Evolutionary conservation across 2,797 vertebrate genomes (phyloP).

Genomic region (Diplodus puntazzo): DNA sequence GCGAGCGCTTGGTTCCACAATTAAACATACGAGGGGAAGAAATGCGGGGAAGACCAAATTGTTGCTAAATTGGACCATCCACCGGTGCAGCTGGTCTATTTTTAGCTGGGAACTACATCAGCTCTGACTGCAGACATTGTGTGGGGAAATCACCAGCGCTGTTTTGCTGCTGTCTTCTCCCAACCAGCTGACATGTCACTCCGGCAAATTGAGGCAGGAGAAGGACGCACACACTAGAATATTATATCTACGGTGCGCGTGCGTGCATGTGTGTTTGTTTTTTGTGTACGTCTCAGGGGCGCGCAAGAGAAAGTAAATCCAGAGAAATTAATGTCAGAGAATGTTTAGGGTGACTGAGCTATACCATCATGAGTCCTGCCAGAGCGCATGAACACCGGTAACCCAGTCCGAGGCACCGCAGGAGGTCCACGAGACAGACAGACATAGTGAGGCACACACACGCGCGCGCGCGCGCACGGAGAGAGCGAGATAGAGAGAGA

Average conservation of each 20-base stretch:
- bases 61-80: slow-evolving; percentile 76
- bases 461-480: neutral
- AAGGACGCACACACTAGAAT: neutral
- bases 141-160: slow-evolving; percentile 69
- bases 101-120: slow-evolving; percentile 80
- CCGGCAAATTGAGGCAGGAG: slow-evolving; percentile 32
- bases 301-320: slow-evolving; percentile 1
- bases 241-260: neutral
- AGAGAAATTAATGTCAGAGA: neutral
- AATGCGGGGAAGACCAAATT: slow-evolving; percentile 71
- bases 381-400: slow-evolving; percentile 55
- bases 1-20: slow-evolving; percentile 36
- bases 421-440: slow-evolving; percentile 55
- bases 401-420: slow-evolving; percentile 54
- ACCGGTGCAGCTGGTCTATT: slow-evolving; percentile 80
- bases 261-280: neutral
- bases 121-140: slow-evolving; percentile 76
- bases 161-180: slow-evolving; percentile 60
- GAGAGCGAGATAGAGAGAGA: slow-evolving; percentile 53
- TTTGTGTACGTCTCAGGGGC: slow-evolving; percentile 1
- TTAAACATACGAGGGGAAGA: slow-evolving; percentile 35
- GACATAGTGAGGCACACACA: neutral
- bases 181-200: slow-evolving; percentile 53
- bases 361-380: slow-evolving; percentile 46
- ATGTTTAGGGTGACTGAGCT: slow-evolving; percentile 9